Conservation (phyloP, 2,113 vertebrate genomes). For the Anas platyrhynchos region DNA sequence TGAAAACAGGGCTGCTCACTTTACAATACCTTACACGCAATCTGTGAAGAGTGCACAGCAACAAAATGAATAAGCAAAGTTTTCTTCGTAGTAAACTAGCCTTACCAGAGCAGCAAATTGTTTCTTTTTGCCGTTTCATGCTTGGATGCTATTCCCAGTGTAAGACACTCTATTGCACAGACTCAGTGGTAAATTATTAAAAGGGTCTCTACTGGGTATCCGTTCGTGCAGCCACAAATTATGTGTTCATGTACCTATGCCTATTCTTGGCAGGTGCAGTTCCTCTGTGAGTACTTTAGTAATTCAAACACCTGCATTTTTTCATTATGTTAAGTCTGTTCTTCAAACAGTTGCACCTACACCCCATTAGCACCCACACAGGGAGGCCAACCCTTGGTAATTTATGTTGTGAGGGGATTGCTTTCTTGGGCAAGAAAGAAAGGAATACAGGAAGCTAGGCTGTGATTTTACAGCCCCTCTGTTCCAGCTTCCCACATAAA, state of each 20-base stretch:
- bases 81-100: not conserved
- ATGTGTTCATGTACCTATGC: not conserved
- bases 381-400: not conserved
- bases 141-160: conserved; percentile 13
- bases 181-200: conserved; percentile 62
- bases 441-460: not conserved
- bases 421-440: conserved; percentile 2
- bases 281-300: conserved; percentile 33
- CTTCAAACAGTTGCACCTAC: conserved; percentile 40
- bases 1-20: not conserved
- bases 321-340: conserved; percentile 26
- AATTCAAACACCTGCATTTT: conserved; percentile 47
- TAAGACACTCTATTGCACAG: not conserved
- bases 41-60: not conserved
- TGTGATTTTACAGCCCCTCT: conserved; percentile 1
- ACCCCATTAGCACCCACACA: conserved; percentile 20
- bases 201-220: not conserved
- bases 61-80: not conserved
- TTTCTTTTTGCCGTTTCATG: conserved; percentile 5
- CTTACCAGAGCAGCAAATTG: not conserved
- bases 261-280: conserved; percentile 22
- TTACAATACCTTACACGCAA: not conserved
- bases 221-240: not conserved
- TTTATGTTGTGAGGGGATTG: not conserved
- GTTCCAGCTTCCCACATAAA: conserved; percentile 1